Evolutionary conservation across 2,888 invertebrate genomes (phyloP).

Genomic region (Corbicula japonica): DNA sequence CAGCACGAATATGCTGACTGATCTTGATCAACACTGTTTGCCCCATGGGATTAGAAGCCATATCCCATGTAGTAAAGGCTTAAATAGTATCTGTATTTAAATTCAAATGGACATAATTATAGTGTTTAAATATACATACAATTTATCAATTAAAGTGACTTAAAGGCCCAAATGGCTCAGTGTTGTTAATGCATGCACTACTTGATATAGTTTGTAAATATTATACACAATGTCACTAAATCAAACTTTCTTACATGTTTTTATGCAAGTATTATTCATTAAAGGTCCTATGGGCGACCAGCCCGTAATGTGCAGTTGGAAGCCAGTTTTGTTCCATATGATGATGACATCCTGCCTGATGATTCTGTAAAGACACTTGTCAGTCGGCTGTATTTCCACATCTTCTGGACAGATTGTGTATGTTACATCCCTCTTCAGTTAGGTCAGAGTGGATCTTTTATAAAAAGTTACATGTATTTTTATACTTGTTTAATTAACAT

Average conservation of each 20-base stretch:
- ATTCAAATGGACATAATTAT: too few relatives aligned
- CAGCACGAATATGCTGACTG: too few relatives aligned
- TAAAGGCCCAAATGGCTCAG: background rate
- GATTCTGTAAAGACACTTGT: slow-evolving; percentile 91
- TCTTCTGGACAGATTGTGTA: slow-evolving; percentile 98
- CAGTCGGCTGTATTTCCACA: slow-evolving; percentile 96
- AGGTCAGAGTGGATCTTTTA: background rate
- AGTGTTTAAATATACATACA: too few relatives aligned
- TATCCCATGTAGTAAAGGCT: too few relatives aligned
- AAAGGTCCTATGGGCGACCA: slow-evolving; percentile 93
- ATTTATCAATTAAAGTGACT: background rate
- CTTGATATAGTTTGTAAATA: background rate
- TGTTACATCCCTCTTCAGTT: slow-evolving; percentile 87
- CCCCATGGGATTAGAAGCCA: too few relatives aligned
- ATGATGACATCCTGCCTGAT: slow-evolving; percentile 91
- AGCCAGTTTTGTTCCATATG: slow-evolving; percentile 93
- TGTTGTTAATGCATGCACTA: background rate
- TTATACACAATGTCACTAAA: background rate
- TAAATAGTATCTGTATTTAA: too few relatives aligned
- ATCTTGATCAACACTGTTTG: too few relatives aligned
- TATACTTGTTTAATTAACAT: too few relatives aligned
- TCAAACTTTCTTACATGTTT: background rate
- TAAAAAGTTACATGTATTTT: too few relatives aligned
- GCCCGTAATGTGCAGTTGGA: slow-evolving; percentile 93
- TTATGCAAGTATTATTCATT: background rate